phyloP scores from a whole-genome alignment of 1,140 invertebrate genomes.

The Drosophila varians region DNA sequence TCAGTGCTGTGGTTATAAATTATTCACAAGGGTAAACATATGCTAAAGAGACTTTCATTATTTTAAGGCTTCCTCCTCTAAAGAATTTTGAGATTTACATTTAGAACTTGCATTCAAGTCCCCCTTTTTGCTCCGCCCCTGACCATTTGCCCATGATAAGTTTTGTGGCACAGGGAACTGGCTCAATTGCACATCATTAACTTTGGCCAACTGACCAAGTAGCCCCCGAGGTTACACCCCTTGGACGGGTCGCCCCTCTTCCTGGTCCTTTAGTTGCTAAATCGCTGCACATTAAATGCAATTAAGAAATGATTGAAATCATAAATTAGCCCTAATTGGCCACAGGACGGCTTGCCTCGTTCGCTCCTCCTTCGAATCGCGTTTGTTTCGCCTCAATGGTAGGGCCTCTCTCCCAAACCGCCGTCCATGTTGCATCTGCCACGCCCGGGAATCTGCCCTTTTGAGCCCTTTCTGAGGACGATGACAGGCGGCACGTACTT shows the following conservation, averaged over 20 bases:
- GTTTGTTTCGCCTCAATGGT: neutral
- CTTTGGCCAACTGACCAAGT: constrained; percentile 75
- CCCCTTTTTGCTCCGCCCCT: neutral
- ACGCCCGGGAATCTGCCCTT: constrained; percentile 3
- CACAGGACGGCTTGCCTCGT: constrained; percentile 52
- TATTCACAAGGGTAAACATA: neutral
- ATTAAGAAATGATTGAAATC: constrained; percentile 82
- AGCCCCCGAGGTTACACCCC: constrained; percentile 2
- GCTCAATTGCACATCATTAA: constrained; percentile 63
- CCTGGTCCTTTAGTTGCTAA: constrained; percentile 52
- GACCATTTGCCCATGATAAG: constrained; percentile 14
- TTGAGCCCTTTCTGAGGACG: neutral
- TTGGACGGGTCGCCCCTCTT: neutral
- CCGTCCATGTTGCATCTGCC: constrained; percentile 15
- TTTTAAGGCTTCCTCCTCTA: too few relatives aligned
- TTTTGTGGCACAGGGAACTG: neutral
- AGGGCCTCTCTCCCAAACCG: neutral
- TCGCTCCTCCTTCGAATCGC: neutral
- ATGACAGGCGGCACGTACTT: constrained; percentile 58
- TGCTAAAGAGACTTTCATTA: too few relatives aligned
- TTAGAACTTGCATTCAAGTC: neutral
- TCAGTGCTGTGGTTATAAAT: neutral
- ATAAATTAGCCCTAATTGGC: constrained; percentile 80
- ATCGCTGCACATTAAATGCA: constrained; percentile 80
- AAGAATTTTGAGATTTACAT: neutral